Evolutionary conservation across 2,113 vertebrate species (phyloP), one percentile per base, ranked within the genome.

Genomic region (Ariopsis seemanni): DNA sequence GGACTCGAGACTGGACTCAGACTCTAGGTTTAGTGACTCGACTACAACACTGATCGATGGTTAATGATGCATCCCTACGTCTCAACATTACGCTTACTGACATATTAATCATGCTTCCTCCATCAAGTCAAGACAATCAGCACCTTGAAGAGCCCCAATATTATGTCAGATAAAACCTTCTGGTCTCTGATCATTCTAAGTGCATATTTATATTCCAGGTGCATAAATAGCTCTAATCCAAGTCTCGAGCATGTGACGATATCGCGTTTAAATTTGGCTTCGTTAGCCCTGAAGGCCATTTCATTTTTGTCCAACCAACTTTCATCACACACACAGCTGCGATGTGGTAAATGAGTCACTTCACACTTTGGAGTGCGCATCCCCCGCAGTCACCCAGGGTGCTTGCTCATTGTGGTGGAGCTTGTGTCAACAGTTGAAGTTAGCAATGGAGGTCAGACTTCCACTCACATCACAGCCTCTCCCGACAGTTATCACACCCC

Each of bases 331-430:
- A 34, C 82, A 75, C 80, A 83, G 80, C 82, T 84, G 89, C 81
- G 87, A 86, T 84, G 87, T 77, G 69, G 80, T 85, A 86, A 74
- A 83, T 87, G 83, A 89, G 84, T 89, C 85, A 89, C 85, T 89
- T 88, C 67, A 85, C 87, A 90, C 89, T 77, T 87, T 90, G 88
- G 69, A 75, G 62, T 85, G 67, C 69, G 87, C 62, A 69, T 82
- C 60, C 80, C 85, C 80, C 62, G 22, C 78, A 57, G 58, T 65
- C 48, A 65, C 85, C 67, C 52, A 9, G 84, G n/a, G 83, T 30
- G n/a, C 80, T 82, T 79, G 9, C 27, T 86, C 57, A 78, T 62
- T 65, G 69, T 88, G 72, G n/a, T 71, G 34, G 58, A 85, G 57
- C 72, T 85, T 57, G 27, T 81, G 18, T 81, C 85, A 86, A 62